Percentiles rank a stretch among this genome's conserved stretches.
phyloP scores from a whole-genome alignment of 2,888 invertebrate species.

The Papilio demoleus region DNA sequence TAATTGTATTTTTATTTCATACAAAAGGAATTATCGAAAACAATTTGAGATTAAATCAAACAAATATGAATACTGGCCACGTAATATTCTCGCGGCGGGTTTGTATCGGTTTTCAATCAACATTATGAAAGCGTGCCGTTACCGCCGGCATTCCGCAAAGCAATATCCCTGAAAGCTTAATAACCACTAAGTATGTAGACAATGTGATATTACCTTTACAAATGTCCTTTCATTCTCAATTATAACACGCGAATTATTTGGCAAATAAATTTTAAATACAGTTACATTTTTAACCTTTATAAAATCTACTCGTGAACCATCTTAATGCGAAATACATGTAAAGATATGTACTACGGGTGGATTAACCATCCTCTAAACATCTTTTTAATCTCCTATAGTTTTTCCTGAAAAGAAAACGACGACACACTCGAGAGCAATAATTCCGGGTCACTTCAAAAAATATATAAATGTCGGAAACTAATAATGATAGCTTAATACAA shows the following conservation, averaged over 20 bases:
- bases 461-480: too few relatives aligned
- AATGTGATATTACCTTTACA: conserved; percentile 21
- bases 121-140: conserved; percentile 72
- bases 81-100: conserved; percentile 77
- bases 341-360: too few relatives aligned
- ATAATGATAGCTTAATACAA: too few relatives aligned
- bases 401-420: too few relatives aligned
- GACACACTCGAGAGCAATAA: too few relatives aligned
- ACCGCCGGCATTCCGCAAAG: conserved; percentile 71
- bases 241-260: background rate
- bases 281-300: too few relatives aligned
- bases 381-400: too few relatives aligned
- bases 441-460: too few relatives aligned
- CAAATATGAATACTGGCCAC: conserved; percentile 68
- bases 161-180: conserved; percentile 77
- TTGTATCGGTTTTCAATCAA: conserved; percentile 77
- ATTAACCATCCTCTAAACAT: too few relatives aligned
- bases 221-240: conserved; percentile 12
- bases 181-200: conserved; percentile 62
- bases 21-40: conserved; percentile 47
- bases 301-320: too few relatives aligned
- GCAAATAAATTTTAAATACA: background rate
- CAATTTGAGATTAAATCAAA: conserved; percentile 60
- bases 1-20: background rate
- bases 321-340: too few relatives aligned